Percentiles rank a stretch among this genome's conserved stretches.
These are phyloP conservation scores for Protodeltote pygarga DNA, from an alignment of 2,888 invertebrate species.

Conservation along the genomic window DNA sequence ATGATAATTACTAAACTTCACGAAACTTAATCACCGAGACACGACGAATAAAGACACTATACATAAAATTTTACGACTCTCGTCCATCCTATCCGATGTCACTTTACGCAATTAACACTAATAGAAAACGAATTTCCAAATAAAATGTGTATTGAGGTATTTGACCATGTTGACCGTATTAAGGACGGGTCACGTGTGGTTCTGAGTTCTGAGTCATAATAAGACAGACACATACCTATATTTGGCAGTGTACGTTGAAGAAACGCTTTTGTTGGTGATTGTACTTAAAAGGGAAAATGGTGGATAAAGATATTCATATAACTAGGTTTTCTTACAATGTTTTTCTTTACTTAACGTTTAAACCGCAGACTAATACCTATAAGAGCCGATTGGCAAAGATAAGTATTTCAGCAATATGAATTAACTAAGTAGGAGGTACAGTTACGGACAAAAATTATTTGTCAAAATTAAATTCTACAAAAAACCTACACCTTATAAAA, in stretches of 20 bases:
- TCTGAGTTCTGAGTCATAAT: slow-evolving; percentile 26
- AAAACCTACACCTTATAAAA: too few species aligned
- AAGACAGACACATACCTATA: slow-evolving; percentile 6
- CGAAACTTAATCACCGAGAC: slow-evolving; percentile 32
- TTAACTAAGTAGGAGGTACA: too few species aligned
- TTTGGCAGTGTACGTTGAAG: background rate
- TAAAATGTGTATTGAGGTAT: slow-evolving; percentile 35
- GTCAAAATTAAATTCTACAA: too few species aligned
- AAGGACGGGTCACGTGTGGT: slow-evolving; percentile 7
- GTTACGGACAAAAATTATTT: too few species aligned
- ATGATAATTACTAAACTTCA: slow-evolving; percentile 40
- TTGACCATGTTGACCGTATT: slow-evolving; percentile 26
- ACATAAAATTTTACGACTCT: slow-evolving; percentile 48
- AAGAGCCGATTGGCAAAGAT: too few species aligned
- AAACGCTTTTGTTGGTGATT: background rate
- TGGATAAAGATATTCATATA: too few species aligned
- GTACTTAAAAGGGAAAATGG: too few species aligned
- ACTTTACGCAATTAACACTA: slow-evolving; percentile 43
- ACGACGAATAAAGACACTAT: slow-evolving; percentile 37
- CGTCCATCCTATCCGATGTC: slow-evolving; percentile 37
- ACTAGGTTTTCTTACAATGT: too few species aligned
- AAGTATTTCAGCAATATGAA: too few species aligned
- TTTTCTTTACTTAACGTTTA: too few species aligned
- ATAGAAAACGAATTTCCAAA: slow-evolving; percentile 47
- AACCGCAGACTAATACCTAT: too few species aligned